Percentiles rank a stretch among this genome's conserved stretches.
phyloP scores from a whole-genome alignment of 1,140 invertebrate species.

The Drosophila funebris region DNA sequence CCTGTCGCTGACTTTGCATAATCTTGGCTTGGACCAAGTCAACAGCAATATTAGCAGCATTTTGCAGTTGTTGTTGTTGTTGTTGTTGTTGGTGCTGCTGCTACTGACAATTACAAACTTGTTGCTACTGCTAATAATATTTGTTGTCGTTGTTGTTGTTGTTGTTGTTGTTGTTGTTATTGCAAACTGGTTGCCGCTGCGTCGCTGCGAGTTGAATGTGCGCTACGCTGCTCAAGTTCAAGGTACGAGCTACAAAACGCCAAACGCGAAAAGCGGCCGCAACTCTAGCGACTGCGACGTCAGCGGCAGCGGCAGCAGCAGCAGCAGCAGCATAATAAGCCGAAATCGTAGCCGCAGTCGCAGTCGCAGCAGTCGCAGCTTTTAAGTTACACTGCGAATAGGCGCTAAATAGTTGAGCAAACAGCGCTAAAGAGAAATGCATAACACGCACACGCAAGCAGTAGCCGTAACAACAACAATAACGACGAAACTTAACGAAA shows the following conservation, averaged over 20 bases:
- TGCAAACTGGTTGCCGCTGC: slow-evolving; percentile 68
- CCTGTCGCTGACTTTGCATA: slow-evolving; percentile 70
- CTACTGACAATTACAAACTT: slow-evolving; percentile 65
- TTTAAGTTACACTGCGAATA: slow-evolving; percentile 12
- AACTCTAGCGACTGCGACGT: not conserved
- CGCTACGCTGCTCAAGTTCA: slow-evolving; percentile 70
- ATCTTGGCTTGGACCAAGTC: slow-evolving; percentile 35
- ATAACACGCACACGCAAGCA: slow-evolving; percentile 37
- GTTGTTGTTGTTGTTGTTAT: slow-evolving; percentile 41
- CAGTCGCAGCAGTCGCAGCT: not conserved
- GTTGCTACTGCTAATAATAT: slow-evolving; percentile 38
- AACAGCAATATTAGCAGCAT: slow-evolving; percentile 2
- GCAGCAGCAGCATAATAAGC: not conserved
- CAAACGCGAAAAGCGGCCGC: too few species aligned
- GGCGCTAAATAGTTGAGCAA: slow-evolving; percentile 51
- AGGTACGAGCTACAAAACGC: slow-evolving; percentile 53
- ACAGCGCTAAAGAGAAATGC: slow-evolving; percentile 70
- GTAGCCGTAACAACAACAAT: slow-evolving; percentile 7
- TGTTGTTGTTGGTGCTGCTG: slow-evolving; percentile 19
- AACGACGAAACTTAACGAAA: slow-evolving; percentile 14
- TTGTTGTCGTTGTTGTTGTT: slow-evolving; percentile 16
- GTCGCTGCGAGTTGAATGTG: slow-evolving; percentile 64
- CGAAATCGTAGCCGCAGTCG: not conserved
- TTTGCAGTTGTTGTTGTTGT: not conserved
- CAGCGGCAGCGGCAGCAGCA: not conserved